Conservation (phyloP, 2,113 vertebrate genomes). For the Microcebus griseorufus region DNA sequence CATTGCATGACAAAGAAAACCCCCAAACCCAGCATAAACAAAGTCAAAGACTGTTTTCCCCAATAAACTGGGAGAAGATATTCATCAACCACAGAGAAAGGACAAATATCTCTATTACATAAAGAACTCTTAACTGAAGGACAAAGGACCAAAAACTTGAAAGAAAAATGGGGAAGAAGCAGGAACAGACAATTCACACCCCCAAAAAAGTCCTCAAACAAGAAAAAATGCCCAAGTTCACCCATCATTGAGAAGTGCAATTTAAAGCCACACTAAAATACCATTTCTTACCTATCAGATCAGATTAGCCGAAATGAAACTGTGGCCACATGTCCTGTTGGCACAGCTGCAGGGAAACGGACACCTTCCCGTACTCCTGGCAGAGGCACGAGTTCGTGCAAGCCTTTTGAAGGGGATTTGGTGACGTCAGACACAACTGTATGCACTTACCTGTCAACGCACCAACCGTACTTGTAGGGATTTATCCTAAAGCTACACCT, state of each 20-base stretch:
- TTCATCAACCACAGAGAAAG: background rate
- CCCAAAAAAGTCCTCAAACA: background rate
- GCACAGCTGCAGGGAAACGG: background rate
- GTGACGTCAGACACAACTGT: fast-evolving
- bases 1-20: background rate
- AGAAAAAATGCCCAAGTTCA: background rate
- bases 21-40: background rate
- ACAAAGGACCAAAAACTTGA: background rate
- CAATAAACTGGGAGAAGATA: background rate
- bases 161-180: background rate
- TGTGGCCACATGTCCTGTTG: fast-evolving
- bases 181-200: background rate
- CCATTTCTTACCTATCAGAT: background rate
- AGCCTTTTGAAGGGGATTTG: background rate
- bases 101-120: background rate
- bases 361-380: background rate
- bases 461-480: background rate
- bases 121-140: background rate
- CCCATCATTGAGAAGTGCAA: background rate
- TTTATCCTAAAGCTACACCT: background rate
- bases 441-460: fast-evolving
- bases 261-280: background rate
- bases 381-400: background rate
- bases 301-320: background rate
- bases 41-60: background rate